Evolutionary conservation across 2,113 vertebrate genomes (phyloP), one percentile per base, ranked within the genome.

Genomic region (Scomber japonicus): DNA sequence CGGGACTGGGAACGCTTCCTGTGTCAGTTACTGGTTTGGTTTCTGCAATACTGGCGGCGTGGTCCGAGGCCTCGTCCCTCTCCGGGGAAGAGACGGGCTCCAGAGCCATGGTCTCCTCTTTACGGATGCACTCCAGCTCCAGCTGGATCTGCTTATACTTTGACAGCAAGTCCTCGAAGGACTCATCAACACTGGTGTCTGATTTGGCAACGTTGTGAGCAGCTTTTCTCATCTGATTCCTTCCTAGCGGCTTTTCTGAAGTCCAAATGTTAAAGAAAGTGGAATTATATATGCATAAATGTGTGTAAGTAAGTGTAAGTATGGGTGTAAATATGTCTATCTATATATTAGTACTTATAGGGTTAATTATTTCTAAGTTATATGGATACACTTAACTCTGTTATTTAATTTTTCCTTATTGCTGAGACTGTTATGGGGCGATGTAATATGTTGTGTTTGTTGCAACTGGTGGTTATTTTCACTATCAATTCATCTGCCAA

Each of bases 111-210:
- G 95, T 97, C 93, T 99, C 98, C 94, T 98, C 97, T 75, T 98
- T 98, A 59, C 96, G 96, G 90, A 99, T 99, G 79, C 95, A 97
- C 70, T 99, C 98, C 63, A 99, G 96, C 89, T 99, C 97, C 75
- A 98, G 93, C 16, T 99, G 97, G 84, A 99, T 99, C 91, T 99
- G 97, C 76, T 97, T 97, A 84, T 99, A 99, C 83, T 99, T 99
- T 89, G 96, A 91, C 65, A 99, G 96, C 51, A 99, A 92, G 84
- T 98, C 97, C 91, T 99, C 98, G 81, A 99, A 99, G 86, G 96
- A 98, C 93, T 99, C 98, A 61, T 98, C 97, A 50, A 94, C 89
- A 53, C 92, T 94, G 78, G 84, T 95, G 59, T 97, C 97, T 48
- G 86, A 87, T 94, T 96, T 98, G 82, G 93, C 88, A 51, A 92